phyloP scores from a whole-genome alignment of 2,888 invertebrate species.

The Harpagoxenus sublaevis region DNA sequence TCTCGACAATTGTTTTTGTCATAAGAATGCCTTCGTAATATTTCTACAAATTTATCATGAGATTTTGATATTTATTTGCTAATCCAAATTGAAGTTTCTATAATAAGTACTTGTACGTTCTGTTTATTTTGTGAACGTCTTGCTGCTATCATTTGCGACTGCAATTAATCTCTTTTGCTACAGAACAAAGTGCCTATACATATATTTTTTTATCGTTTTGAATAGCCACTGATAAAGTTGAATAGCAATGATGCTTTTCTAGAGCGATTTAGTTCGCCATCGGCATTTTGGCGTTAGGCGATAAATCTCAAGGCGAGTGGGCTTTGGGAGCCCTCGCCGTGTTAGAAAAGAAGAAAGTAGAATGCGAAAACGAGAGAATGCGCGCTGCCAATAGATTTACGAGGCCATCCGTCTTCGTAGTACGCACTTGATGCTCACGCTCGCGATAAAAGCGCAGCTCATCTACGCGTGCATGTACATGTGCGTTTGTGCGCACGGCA shows the following conservation, averaged over 20 bases:
- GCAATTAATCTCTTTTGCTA: neutral
- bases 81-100: neutral
- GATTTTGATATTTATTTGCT: neutral
- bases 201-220: neutral
- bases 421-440: slow-evolving; percentile 66
- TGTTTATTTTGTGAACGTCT: neutral
- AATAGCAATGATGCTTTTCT: slow-evolving; percentile 21
- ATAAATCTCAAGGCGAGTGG: slow-evolving; percentile 73
- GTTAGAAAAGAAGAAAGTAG: slow-evolving; percentile 63
- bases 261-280: slow-evolving; percentile 33
- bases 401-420: slow-evolving; percentile 82
- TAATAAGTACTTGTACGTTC: neutral
- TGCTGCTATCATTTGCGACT: neutral
- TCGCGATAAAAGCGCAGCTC: slow-evolving; percentile 61
- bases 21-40: neutral
- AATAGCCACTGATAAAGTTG: neutral
- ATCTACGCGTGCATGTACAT: slow-evolving; percentile 16
- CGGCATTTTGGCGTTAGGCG: slow-evolving; percentile 63
- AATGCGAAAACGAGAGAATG: slow-evolving; percentile 70
- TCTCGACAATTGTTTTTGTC: slow-evolving; percentile 6
- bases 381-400: slow-evolving; percentile 82
- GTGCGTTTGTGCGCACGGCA: slow-evolving; percentile 50
- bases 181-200: neutral
- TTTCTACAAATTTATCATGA: neutral
- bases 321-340: slow-evolving; percentile 50